phyloP scores from a whole-genome alignment of 2,113 vertebrate genomes.

The Pedetes capensis region DNA sequence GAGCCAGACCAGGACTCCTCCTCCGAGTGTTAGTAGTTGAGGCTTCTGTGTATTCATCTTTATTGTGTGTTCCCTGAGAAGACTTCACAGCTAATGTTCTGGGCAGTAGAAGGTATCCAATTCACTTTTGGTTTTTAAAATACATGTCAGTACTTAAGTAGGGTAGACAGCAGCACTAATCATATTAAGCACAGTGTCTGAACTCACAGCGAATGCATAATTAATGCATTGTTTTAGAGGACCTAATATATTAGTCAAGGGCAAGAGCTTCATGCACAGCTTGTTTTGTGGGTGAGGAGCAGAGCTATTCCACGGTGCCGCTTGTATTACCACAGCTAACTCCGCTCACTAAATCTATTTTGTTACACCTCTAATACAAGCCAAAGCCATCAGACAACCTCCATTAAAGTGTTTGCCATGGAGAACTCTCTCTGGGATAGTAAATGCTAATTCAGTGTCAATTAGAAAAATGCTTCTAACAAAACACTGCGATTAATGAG shows the following conservation, averaged over 20 bases:
- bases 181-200: constrained; percentile 80
- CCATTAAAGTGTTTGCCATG: constrained; percentile 68
- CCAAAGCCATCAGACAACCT: constrained; percentile 72
- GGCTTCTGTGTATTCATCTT: constrained; percentile 14
- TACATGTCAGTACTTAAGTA: constrained; percentile 69
- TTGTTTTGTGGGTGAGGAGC: background rate
- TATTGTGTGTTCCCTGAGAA: constrained; percentile 68
- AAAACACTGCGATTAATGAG: constrained; percentile 62
- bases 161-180: constrained; percentile 86
- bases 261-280: constrained; percentile 52
- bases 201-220: constrained; percentile 76
- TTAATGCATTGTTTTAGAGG: constrained; percentile 80
- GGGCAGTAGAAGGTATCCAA: constrained; percentile 72
- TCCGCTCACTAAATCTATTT: constrained; percentile 78
- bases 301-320: constrained; percentile 2
- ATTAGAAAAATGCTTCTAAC: constrained; percentile 74
- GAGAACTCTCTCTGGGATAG: constrained; percentile 67
- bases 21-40: background rate
- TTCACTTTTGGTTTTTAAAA: constrained; percentile 65
- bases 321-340: background rate
- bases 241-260: constrained; percentile 66
- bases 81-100: constrained; percentile 79
- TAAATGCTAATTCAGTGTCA: constrained; percentile 80
- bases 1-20: constrained; percentile 2
- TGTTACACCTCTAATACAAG: constrained; percentile 77